Evolutionary conservation across 2,797 vertebrate species (phyloP), one percentile per base, ranked within the genome.

Genomic region (Helicolenus hilgendorfi): DNA sequence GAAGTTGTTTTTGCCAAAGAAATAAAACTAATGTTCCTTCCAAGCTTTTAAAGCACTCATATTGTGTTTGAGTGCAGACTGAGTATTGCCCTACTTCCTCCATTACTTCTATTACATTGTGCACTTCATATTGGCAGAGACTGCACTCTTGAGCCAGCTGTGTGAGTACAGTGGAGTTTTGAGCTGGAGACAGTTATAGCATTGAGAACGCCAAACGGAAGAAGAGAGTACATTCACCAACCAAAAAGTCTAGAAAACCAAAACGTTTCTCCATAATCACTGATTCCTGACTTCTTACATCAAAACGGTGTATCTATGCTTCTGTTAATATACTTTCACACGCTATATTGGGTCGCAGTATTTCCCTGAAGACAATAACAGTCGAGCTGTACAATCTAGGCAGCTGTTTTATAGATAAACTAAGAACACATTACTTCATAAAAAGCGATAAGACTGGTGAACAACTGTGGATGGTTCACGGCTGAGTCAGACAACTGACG

Each of bases 21-120:
- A 87, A 87, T 74, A 75, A 85, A 91, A 83, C 72, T 18, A 82
- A 86, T 69, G 65, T 77, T 83, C 62, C 55, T 60, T 87, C 56
- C 18, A 67, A 85, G 85, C 68, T 77, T 93, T 92, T 74, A 85
- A 72, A 59, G 83, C 71, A 60, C 76, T 78, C 33, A 36, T 56
- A 62, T 84, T 88, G 24, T 62, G 60, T 72, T 27, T 67, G 58
- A 87, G 78, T 75, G 85, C 84, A 58, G 63, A 84, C 55, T 45
- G 63, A 85, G 71, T 29, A 11, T 49, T 71, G 56, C 79, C 36
- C 55, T 20, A 69, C 88, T 90, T 89, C 84, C 76, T 89, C 77
- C 88, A 83, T 91, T 85, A 90, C 72, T 79, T 84, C 29, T 55
- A 74, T 85, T 79, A 85, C 78, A 79, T 79, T 81, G 77, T 79